Percentiles rank a stretch among this genome's conserved stretches.
phyloP scores from a whole-genome alignment of 2,888 invertebrate species.

The Drosophila nr. perissopoda region DNA sequence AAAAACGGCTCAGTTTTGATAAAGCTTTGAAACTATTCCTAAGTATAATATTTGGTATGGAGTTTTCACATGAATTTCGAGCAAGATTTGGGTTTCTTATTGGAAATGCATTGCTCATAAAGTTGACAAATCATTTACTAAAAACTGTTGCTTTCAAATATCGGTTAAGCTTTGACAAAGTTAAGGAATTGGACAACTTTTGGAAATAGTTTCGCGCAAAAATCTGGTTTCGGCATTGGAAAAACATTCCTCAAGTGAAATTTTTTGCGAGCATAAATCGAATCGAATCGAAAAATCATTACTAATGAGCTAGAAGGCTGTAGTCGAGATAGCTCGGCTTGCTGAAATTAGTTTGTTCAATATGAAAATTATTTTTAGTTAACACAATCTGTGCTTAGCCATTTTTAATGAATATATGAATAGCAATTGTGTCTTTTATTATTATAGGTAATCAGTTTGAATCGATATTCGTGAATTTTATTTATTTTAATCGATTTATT shows the following conservation, averaged over 20 bases:
- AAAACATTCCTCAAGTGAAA: not conserved
- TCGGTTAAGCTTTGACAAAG: not conserved
- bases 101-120: not conserved
- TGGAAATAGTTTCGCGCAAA: not conserved
- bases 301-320: not conserved
- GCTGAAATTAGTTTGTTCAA: too few species aligned
- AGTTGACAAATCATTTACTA: not conserved
- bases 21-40: not conserved
- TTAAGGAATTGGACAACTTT: not conserved
- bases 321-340: not conserved
- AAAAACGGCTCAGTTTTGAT: not conserved
- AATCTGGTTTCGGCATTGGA: not conserved
- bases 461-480: not conserved
- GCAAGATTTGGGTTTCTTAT: not conserved
- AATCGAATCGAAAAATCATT: not conserved
- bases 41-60: not conserved
- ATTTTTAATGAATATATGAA: too few species aligned
- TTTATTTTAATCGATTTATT: too few species aligned
- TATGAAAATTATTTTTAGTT: not conserved
- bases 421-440: not conserved
- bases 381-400: not conserved
- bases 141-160: not conserved
- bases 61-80: not conserved
- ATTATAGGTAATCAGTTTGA: not conserved
- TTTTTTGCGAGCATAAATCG: not conserved